phyloP scores from a whole-genome alignment of 2,113 vertebrate genomes.

The Notothenia rossii region DNA sequence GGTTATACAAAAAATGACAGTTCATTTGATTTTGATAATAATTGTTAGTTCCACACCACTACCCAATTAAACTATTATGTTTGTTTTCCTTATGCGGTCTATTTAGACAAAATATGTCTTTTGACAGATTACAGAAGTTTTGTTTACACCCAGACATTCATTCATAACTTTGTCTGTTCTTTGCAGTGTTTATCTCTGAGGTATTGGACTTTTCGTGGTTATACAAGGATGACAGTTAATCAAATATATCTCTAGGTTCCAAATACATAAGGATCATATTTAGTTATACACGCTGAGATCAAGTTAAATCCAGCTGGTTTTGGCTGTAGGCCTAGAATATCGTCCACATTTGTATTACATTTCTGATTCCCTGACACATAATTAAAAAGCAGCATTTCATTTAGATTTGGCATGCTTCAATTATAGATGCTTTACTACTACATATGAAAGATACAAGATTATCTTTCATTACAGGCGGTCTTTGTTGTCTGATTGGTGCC shows the following conservation, averaged over 20 bases:
- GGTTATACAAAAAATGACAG: no score
- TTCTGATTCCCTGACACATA: neutral
- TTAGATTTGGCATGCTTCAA: neutral
- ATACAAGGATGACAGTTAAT: neutral
- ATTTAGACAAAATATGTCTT: neutral
- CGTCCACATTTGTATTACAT: neutral
- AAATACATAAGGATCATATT: neutral
- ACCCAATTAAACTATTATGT: neutral
- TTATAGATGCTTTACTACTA: neutral
- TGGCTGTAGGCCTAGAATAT: neutral
- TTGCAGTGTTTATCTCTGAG: neutral
- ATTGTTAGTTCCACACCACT: no score
- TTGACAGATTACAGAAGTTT: neutral
- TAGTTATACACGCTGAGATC: neutral
- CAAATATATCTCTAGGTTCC: neutral
- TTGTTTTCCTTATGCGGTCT: neutral
- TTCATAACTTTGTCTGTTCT: neutral
- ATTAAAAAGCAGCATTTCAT: neutral
- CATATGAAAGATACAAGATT: neutral
- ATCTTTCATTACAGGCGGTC: neutral
- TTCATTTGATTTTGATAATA: neutral
- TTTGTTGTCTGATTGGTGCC: slow-evolving; percentile 10
- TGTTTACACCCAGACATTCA: neutral
- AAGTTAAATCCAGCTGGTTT: neutral
- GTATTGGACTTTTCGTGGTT: neutral